These are phyloP conservation scores for Xyliphius kryptos DNA, from an alignment of 2,113 vertebrate genomes.

Conservation along the genomic window DNA sequence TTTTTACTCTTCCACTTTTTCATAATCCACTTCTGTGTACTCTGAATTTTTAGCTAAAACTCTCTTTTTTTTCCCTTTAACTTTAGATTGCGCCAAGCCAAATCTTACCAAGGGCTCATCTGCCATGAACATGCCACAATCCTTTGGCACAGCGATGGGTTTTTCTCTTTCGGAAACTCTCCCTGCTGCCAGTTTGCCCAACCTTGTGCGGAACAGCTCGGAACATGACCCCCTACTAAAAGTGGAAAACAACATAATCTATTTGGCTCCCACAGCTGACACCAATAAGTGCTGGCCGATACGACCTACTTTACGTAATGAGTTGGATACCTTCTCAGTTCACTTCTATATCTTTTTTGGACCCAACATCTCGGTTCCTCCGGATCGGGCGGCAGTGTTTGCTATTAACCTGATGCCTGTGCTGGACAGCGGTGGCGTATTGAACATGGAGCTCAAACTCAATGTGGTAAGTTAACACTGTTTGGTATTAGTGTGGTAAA, in stretches of 20 bases:
- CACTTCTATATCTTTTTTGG: conserved; percentile 98
- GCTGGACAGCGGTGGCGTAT: conserved; percentile 89
- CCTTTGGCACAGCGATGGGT: conserved; percentile 76
- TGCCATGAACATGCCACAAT: conserved; percentile 94
- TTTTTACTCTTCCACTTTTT: no score
- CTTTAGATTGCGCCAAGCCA: conserved; percentile 81
- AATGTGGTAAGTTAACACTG: conserved; percentile 80
- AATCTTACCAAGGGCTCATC: conserved; percentile 70
- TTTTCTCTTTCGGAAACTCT: conserved; percentile 69
- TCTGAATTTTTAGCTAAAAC: conserved; percentile 14
- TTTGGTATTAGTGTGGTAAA: no score
- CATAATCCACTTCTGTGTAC: no score
- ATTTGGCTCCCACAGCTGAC: conserved; percentile 52
- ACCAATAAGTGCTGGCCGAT: conserved; percentile 83
- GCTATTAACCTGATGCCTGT: conserved; percentile 89
- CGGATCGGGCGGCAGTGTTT: conserved; percentile 82
- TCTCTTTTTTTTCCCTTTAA: conserved; percentile 26
- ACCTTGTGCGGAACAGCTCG: conserved; percentile 43
- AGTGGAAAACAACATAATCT: conserved; percentile 56
- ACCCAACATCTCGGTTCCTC: conserved; percentile 85
- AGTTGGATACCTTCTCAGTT: conserved; percentile 95
- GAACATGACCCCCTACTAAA: conserved; percentile 42
- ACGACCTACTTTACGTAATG: conserved; percentile 88
- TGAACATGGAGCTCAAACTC: conserved; percentile 92
- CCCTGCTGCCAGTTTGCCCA: conserved; percentile 53